A percentile compares a stretch with the other conserved stretches of the same genome.
Evolutionary conservation across 2,113 vertebrate species (phyloP).

Genomic region (Cercopithecus mona): DNA sequence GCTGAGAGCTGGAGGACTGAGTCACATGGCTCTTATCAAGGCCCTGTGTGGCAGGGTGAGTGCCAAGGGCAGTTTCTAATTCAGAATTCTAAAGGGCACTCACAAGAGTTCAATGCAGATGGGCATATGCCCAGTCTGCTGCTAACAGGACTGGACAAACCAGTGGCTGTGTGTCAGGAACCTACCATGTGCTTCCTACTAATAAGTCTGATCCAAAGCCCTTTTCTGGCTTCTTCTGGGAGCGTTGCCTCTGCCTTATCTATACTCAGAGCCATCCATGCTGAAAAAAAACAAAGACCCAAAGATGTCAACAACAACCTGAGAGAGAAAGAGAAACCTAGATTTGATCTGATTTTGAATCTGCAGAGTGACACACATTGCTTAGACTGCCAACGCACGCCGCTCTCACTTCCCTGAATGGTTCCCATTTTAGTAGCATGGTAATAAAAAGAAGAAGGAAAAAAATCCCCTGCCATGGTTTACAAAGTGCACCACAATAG

Average conservation of each 20-base stretch:
- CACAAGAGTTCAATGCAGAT: neutral
- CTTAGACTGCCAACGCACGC: neutral
- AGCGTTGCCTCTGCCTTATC: neutral
- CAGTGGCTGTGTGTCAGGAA: neutral
- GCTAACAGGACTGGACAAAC: neutral
- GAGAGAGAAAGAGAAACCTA: constrained; percentile 18
- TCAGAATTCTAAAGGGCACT: neutral
- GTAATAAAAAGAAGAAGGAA: neutral
- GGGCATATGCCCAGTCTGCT: neutral
- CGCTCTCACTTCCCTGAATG: constrained; percentile 18
- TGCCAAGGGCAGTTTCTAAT: neutral
- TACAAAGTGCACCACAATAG: neutral
- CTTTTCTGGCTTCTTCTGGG: neutral
- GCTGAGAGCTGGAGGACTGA: neutral
- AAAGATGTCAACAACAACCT: neutral
- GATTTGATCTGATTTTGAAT: constrained; percentile 22
- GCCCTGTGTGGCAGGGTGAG: neutral
- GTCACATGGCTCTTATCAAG: neutral
- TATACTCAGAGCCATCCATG: neutral
- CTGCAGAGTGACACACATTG: neutral
- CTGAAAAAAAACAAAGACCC: neutral
- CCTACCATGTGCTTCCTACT: neutral
- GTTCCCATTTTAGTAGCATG: neutral
- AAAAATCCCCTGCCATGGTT: neutral
- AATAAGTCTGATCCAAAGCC: neutral